Conservation (phyloP, 2,797 vertebrate genomes). For the Danio albolineatus region DNA sequence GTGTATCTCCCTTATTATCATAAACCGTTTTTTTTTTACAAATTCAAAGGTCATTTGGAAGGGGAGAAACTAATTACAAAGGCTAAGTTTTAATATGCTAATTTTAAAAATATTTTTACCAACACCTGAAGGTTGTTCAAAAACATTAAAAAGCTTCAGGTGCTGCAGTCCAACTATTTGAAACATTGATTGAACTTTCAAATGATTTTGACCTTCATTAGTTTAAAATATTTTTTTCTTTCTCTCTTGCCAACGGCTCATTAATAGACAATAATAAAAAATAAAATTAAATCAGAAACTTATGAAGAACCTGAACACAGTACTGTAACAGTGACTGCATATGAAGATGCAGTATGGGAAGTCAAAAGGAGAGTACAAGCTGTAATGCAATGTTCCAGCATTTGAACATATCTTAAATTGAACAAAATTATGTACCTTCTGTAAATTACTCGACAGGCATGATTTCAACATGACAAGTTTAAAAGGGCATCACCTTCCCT, state of each 20-base stretch:
- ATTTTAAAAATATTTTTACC: background rate
- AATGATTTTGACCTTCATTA: background rate
- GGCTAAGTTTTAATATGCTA: background rate
- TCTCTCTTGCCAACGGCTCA: background rate
- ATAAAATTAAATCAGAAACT: background rate
- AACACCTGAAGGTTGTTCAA: slow-evolving; percentile 1
- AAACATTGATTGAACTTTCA: background rate
- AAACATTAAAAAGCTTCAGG: background rate
- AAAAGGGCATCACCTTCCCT: background rate
- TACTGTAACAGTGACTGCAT: background rate
- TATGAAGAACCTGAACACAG: background rate
- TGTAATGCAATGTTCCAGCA: slow-evolving; percentile 21
- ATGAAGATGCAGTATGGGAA: background rate
- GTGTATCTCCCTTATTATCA: background rate
- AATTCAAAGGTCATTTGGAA: background rate
- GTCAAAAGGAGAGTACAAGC: background rate
- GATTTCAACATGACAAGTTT: slow-evolving; percentile 1
- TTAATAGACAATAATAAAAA: background rate
- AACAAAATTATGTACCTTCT: slow-evolving; percentile 29
- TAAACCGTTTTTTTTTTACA: background rate
- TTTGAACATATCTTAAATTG: slow-evolving; percentile 7
- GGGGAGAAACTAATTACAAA: slow-evolving; percentile 18
- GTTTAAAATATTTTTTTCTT: background rate
- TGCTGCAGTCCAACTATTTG: background rate
- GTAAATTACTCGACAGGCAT: slow-evolving; percentile 32